Conservation (phyloP, 2,888 invertebrate genomes). For the Cheilosia pagana region DNA sequence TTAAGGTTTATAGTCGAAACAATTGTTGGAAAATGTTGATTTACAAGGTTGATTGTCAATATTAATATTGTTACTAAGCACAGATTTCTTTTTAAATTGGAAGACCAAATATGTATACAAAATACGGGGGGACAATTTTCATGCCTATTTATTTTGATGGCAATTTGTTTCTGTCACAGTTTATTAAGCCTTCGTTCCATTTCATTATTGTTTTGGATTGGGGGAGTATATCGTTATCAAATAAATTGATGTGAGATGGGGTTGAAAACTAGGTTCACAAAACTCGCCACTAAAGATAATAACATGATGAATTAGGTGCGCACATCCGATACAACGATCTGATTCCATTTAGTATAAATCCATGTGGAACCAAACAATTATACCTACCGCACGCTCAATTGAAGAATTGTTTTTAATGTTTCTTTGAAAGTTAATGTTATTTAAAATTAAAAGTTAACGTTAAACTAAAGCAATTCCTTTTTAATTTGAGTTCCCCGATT, state of each 20-base stretch:
- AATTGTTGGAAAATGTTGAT: background rate
- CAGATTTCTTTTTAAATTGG: too few species aligned
- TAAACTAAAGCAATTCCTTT: background rate
- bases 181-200: slow-evolving; percentile 11
- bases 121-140: background rate
- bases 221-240: slow-evolving; percentile 12
- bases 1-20: too few species aligned
- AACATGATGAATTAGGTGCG: slow-evolving; percentile 21
- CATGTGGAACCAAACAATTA: background rate
- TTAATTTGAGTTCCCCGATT: background rate
- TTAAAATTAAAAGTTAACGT: background rate
- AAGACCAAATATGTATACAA: too few species aligned
- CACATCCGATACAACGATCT: slow-evolving; percentile 47
- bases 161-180: slow-evolving; percentile 39
- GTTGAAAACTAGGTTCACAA: slow-evolving; percentile 45
- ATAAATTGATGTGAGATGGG: slow-evolving; percentile 57
- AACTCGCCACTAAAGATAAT: slow-evolving; percentile 1
- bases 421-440: background rate
- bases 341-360: slow-evolving; percentile 34
- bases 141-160: background rate
- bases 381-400: background rate
- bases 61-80: background rate
- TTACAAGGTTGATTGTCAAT: background rate
- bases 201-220: background rate
- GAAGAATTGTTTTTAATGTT: background rate